Evolutionary conservation across 1,140 invertebrate genomes (phyloP).

Genomic region (Helicoverpa zea): DNA sequence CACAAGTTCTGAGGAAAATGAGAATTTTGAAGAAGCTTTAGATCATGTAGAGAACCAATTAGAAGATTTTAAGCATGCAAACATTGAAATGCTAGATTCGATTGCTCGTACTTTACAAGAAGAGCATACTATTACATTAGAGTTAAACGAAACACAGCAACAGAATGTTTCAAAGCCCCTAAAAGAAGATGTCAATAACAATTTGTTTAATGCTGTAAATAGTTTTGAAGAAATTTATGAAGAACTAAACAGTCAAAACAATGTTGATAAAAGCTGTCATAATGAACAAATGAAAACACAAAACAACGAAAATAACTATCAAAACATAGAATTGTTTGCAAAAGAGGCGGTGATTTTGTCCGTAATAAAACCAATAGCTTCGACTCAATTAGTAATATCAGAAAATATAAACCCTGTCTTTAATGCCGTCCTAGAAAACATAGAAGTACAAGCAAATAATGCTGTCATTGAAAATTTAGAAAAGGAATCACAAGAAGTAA

Average conservation of each 20-base stretch:
- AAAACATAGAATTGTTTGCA: conserved; percentile 45
- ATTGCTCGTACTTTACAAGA: conserved; percentile 79
- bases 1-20: conserved; percentile 85
- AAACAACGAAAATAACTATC: conserved; percentile 15
- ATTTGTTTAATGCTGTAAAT: conserved; percentile 73
- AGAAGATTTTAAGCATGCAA: conserved; percentile 74
- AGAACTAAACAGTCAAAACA: conserved; percentile 61
- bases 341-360: conserved; percentile 59
- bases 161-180: background rate
- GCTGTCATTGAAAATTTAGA: background rate
- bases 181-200: conserved; percentile 75
- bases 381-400: conserved; percentile 59
- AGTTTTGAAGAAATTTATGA: conserved; percentile 83
- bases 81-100: conserved; percentile 79
- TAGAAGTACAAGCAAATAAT: background rate
- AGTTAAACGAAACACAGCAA: conserved; percentile 56
- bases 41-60: conserved; percentile 79
- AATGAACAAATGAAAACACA: conserved; percentile 39
- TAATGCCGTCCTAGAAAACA: conserved; percentile 60
- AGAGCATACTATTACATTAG: conserved; percentile 68
- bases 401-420: conserved; percentile 55
- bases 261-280: conserved; percentile 46
- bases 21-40: conserved; percentile 84
- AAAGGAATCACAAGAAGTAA: background rate
- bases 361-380: conserved; percentile 55